Percentiles rank a stretch among this genome's conserved stretches.
Conservation (phyloP, 2,797 vertebrate species). For the Bucorvus abyssinicus region DNA sequence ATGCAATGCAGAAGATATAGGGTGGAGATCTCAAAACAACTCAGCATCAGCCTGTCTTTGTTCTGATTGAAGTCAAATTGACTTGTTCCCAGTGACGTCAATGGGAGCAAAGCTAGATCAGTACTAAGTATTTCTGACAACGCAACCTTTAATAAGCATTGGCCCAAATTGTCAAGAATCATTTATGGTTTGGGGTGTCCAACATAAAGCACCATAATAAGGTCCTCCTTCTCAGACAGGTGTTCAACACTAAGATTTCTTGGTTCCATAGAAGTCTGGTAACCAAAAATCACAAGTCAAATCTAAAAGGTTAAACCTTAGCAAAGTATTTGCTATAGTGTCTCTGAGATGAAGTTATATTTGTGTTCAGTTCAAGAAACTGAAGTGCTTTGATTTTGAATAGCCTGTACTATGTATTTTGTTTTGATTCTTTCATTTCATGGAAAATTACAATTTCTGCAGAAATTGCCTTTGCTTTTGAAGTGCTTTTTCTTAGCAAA, state of each 20-base stretch:
- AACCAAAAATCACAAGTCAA: background rate
- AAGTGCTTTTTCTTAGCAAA: slow-evolving; percentile 31
- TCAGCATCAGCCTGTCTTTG: slow-evolving; percentile 29
- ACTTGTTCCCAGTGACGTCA: slow-evolving; percentile 38
- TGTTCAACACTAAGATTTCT: background rate
- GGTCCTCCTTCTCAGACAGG: background rate
- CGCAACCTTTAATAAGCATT: background rate
- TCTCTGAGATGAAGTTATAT: background rate
- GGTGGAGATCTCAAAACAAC: slow-evolving; percentile 53
- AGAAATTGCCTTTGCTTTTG: slow-evolving; percentile 30
- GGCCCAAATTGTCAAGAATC: background rate
- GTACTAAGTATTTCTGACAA: slow-evolving; percentile 9
- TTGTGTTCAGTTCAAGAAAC: background rate
- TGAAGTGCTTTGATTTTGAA: slow-evolving; percentile 16
- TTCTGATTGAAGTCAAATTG: slow-evolving; percentile 43
- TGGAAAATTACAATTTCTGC: slow-evolving; percentile 1
- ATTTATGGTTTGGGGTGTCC: background rate
- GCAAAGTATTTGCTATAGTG: background rate
- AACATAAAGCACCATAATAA: background rate
- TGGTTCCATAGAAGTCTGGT: background rate
- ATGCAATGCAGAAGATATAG: slow-evolving; percentile 11
- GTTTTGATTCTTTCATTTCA: background rate
- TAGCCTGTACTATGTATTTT: background rate
- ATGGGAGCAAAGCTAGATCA: background rate
- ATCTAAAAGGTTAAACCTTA: background rate